Percentiles rank a stretch among this genome's conserved stretches.
Conservation (phyloP, 2,113 vertebrate species). For the Muntiacus muntjak region DNA sequence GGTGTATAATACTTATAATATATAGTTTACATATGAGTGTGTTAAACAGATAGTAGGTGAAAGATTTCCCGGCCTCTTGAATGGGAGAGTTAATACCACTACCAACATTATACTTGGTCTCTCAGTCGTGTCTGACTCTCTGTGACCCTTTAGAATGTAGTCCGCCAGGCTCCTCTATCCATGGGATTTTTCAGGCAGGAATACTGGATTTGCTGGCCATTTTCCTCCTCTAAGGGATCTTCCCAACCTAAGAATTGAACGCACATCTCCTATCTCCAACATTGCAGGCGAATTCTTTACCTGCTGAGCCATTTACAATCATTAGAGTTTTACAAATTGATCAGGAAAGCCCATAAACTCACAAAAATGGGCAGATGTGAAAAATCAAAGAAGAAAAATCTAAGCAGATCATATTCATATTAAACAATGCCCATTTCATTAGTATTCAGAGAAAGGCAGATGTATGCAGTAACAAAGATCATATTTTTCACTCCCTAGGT, state of each 20-base stretch:
- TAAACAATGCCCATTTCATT: background rate
- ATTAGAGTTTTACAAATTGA: background rate
- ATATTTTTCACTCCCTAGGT: background rate
- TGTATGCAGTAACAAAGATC: background rate
- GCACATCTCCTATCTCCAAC: background rate
- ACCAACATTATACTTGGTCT: background rate
- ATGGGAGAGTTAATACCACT: background rate
- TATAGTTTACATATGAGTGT: background rate
- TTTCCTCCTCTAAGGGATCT: background rate
- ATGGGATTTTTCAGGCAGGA: background rate
- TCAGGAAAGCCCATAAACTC: background rate
- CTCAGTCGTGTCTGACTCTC: background rate
- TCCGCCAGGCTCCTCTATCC: background rate
- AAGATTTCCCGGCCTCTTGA: background rate
- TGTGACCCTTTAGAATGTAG: background rate
- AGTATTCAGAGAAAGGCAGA: background rate
- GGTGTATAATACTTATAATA: background rate
- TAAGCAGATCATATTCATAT: background rate
- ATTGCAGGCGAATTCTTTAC: background rate
- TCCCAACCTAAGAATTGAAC: background rate
- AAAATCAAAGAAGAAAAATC: background rate
- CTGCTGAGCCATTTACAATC: background rate
- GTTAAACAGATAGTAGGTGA: background rate
- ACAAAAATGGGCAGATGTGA: background rate
- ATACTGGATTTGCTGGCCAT: background rate